Base-by-base conservation (phyloP, 2,888 invertebrate genomes). In the Scaeva pyrastri region DNA sequence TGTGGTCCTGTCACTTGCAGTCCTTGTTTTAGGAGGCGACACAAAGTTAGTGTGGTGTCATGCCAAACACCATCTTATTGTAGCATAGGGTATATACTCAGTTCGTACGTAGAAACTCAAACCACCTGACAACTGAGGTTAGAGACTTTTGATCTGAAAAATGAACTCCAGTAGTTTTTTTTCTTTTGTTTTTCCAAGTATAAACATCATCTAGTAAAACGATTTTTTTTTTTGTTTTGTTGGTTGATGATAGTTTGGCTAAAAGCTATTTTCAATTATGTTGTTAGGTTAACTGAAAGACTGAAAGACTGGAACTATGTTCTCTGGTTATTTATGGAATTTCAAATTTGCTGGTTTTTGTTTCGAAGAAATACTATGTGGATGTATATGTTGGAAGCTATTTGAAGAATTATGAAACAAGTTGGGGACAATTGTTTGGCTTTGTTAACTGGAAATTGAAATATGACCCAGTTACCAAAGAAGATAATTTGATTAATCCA, bases 121-220 rank as follows among this genome's bases (percentile, higher is more conserved):
- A 72, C 81, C 81, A 76, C 68, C 76, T 80, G 85, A 73, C 80
- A 85, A 79, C 73, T 73, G 56, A 16, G 72, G 55, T 58, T 73
- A 41, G 41, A 62, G 62, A 77, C 48, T 68, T 68, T 72, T 70
- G 16, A 16, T 48, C 62, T 85, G 76, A 77, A 81, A 77, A 77
- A 81, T 81, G 72, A 76, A 52, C 68, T 85, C 62, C 56, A 21
- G 66, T 79, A 55, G 26, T 26, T 26, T 26, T 26, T 26, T 2
- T 26, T 26, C 6, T 26, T 26, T 6, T 6, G 6, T 26, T 31
- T 31, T 31, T 31, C 6, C 6, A 31, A 31, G 31, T 31, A n/a
- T n/a, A 55, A 76, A 41, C 76, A 62, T 66, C 68, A 76, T 58
- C 41, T 85, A 60, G 23, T 62, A 50, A 81, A 81, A 56, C 70